These are phyloP conservation scores for Trimorus sp. DNA, from an alignment of 2,888 invertebrate species.

Conservation along the genomic window DNA sequence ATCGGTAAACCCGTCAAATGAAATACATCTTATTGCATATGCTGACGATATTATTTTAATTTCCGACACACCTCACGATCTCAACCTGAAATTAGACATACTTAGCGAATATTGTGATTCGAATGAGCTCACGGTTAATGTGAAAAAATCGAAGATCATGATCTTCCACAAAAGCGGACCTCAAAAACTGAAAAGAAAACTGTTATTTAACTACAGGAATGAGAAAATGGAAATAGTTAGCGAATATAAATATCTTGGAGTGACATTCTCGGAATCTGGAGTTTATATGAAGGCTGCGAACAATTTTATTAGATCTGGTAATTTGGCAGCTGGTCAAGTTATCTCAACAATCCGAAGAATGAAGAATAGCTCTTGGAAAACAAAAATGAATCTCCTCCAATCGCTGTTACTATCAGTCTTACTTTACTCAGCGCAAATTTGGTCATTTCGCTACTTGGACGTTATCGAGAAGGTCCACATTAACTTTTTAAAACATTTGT, in stretches of 20 bases:
- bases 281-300: not conserved
- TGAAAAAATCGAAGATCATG: conserved; percentile 19
- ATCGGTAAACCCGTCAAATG: not conserved
- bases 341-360: not conserved
- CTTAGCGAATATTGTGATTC: not conserved
- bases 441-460: not conserved
- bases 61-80: conserved; percentile 1
- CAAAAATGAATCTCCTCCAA: conserved; percentile 10
- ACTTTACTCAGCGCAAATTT: not conserved
- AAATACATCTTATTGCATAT: conserved; percentile 14
- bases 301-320: not conserved
- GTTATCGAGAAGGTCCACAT: conserved; percentile 3
- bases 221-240: conserved; percentile 5
- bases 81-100: conserved; percentile 5
- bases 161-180: conserved; percentile 20
- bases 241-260: conserved; percentile 18
- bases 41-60: conserved; percentile 15
- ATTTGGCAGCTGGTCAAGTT: conserved; percentile 1
- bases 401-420: conserved; percentile 3
- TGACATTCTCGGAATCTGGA: conserved; percentile 7
- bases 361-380: conserved; percentile 1
- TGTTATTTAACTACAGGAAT: not conserved
- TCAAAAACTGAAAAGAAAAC: too few relatives aligned
- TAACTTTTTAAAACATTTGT: not conserved
- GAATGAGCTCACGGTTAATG: conserved; percentile 17